phyloP scores from a whole-genome alignment of 2,113 vertebrate species.

The Circaetus gallicus region DNA sequence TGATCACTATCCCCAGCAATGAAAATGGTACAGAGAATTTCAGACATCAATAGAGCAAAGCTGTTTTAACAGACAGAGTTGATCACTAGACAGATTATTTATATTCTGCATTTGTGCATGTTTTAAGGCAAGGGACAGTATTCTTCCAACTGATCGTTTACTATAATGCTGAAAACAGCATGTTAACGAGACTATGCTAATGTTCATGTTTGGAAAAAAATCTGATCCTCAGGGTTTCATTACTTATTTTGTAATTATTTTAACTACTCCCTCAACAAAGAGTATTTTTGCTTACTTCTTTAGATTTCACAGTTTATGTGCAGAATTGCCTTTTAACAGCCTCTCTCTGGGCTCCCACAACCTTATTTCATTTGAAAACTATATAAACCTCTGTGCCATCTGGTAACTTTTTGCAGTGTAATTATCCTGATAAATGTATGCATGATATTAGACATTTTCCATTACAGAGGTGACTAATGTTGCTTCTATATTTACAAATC shows the following conservation, averaged over 20 bases:
- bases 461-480: constrained; percentile 48
- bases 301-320: constrained; percentile 44
- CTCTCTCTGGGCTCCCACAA: constrained; percentile 31
- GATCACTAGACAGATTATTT: not conserved
- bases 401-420: constrained; percentile 54
- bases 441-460: constrained; percentile 44
- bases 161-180: not conserved
- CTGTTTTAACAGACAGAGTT: not conserved
- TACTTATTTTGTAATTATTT: constrained; percentile 60
- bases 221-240: constrained; percentile 33
- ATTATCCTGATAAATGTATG: constrained; percentile 56
- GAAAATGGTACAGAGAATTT: not conserved
- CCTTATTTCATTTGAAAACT: constrained; percentile 53
- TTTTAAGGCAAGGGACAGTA: not conserved
- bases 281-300: constrained; percentile 40
- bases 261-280: constrained; percentile 54
- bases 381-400: constrained; percentile 54
- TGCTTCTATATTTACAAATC: constrained; percentile 20
- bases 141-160: not conserved
- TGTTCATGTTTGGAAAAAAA: constrained; percentile 16
- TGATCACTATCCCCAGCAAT: not conserved
- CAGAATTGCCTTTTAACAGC: constrained; percentile 52
- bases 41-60: not conserved
- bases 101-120: not conserved
- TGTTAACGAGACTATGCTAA: constrained; percentile 30